Conservation (phyloP, 1,140 invertebrate species). For the Brachionus paranguensis region DNA sequence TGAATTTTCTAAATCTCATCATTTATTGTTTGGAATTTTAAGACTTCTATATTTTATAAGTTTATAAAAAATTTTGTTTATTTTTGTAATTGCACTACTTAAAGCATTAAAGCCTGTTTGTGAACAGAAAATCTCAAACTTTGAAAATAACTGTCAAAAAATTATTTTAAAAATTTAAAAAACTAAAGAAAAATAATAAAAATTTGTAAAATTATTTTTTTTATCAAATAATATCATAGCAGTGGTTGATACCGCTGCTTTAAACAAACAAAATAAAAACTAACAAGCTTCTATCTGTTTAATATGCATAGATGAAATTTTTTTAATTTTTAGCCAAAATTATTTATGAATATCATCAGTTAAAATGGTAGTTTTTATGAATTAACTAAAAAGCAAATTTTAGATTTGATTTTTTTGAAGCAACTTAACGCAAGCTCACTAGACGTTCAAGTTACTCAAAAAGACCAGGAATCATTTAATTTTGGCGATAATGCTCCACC, state of each 20-base stretch:
- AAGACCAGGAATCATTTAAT: constrained; percentile 9
- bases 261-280: not conserved
- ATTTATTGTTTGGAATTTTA: not conserved
- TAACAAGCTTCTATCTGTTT: not conserved
- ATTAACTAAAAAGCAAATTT: not conserved
- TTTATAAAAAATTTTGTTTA: not conserved
- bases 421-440: not conserved
- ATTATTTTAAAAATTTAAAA: not conserved
- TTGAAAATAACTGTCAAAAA: not conserved
- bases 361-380: not conserved
- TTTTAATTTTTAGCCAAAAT: not conserved
- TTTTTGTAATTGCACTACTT: not conserved
- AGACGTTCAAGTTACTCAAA: not conserved
- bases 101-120: not conserved
- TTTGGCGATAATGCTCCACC: not conserved
- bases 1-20: not conserved
- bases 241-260: not conserved
- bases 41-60: not conserved
- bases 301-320: not conserved
- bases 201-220: not conserved
- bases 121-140: not conserved
- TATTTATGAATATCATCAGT: not conserved
- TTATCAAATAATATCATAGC: not conserved
- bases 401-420: not conserved
- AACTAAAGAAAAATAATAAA: not conserved